Conservation (phyloP, 2,888 invertebrate genomes). For the Ormyrus rosae region DNA sequence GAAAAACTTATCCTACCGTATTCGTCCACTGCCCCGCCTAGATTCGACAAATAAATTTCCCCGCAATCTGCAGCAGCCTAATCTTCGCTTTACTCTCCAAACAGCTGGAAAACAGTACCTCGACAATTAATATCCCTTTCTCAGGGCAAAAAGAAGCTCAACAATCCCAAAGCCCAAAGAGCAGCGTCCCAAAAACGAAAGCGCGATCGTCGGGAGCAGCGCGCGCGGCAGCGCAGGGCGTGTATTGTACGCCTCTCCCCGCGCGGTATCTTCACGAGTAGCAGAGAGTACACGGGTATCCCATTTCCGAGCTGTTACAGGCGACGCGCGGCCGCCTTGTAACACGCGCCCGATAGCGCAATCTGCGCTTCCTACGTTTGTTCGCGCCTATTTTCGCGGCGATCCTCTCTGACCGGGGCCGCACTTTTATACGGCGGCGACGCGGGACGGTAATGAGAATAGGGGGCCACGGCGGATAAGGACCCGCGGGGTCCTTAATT, state of each 20-base stretch:
- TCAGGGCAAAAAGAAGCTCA: too few relatives aligned
- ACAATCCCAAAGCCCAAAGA: neutral
- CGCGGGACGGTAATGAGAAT: too few relatives aligned
- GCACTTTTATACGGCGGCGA: too few relatives aligned
- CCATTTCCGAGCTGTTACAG: conserved; percentile 52
- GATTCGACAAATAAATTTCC: neutral
- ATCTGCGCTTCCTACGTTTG: conserved; percentile 48
- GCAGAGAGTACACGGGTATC: conserved; percentile 54
- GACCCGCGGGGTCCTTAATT: too few relatives aligned
- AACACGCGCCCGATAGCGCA: conserved; percentile 51
- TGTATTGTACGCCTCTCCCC: neutral
- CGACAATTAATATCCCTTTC: too few relatives aligned
- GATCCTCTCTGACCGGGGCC: too few relatives aligned
- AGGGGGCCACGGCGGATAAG: too few relatives aligned
- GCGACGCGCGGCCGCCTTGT: conserved; percentile 40
- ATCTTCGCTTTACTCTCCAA: too few relatives aligned
- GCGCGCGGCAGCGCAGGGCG: neutral
- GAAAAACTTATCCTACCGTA: too few relatives aligned
- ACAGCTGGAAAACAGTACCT: too few relatives aligned
- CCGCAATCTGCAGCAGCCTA: too few relatives aligned
- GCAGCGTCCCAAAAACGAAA: neutral
- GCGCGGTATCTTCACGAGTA: conserved; percentile 49
- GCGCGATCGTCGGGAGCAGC: neutral
- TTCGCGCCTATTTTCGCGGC: conserved; percentile 23
- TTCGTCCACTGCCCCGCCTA: too few relatives aligned